Evolutionary conservation across 2,888 invertebrate species (phyloP), one percentile per base, ranked within the genome.

Genomic region (Lacanobia wlatinum): DNA sequence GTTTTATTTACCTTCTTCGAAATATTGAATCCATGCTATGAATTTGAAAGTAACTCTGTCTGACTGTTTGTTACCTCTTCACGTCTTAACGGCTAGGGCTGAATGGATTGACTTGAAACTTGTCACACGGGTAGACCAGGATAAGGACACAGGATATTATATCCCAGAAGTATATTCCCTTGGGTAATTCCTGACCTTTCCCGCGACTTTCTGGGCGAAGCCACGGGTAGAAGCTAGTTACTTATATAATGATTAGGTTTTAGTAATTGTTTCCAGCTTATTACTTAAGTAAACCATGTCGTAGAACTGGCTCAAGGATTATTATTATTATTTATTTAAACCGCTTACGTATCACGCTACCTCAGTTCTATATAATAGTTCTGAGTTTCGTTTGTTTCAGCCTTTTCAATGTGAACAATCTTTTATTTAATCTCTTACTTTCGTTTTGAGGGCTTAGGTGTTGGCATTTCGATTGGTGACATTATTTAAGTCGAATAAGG

Each of bases 251-350:
- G 16, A 46, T 2, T 40, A 40, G 40, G 40, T 40, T 40, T 40
- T 18, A 46, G 18, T 48, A 2, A 8, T 53, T 50, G 28, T 62
- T 80, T 53, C 50, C 16, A 38, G 14, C 62, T 72, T 40, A 59
- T 69, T 60, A 21, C 50, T 43, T 55, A 55, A 23, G 55, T 65
- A 66, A 72, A 72, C 59, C 46, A 73, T 70, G 68, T 75, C 34
- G n/a, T 64, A 16, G 7, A 63, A 72, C 21, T 64, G 34, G 60
- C 10, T 43, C 56, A 72, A 70, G 55, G 50, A 71, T 69, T 68
- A 60, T 56, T 61, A 23, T 71, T 77, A 43, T 75, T 73, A 68
- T 76, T 72, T 59, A 52, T 72, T 72, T 61, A 59, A 55, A 70
- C 65, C 21, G 28, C 38, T 16, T 28, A 4, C 12, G 12, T 48